Evolutionary conservation across 2,797 vertebrate species (phyloP).

Genomic region (Hippopotamyrus pictus): DNA sequence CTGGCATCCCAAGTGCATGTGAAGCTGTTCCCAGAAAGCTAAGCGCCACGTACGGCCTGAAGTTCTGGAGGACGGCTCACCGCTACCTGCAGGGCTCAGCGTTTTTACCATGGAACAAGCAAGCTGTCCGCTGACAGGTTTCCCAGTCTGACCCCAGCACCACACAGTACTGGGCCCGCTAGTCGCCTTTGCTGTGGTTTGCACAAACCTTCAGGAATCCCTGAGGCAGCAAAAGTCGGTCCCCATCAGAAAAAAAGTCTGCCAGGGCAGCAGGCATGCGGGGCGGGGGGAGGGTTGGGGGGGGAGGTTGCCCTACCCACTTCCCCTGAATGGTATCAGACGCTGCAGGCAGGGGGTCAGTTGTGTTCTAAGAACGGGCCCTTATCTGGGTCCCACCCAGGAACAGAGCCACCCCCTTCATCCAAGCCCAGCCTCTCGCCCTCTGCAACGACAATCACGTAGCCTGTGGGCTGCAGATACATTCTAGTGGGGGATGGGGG

Average conservation of each 20-base stretch:
- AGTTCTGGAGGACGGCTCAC: not conserved
- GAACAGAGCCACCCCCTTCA: not conserved
- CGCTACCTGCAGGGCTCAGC: not conserved
- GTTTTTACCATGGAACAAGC: not conserved
- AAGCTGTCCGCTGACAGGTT: not conserved
- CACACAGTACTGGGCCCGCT: not conserved
- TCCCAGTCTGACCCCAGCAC: not conserved
- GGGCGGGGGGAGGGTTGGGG: too few species aligned
- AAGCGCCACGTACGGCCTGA: too few species aligned
- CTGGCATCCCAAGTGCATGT: not conserved
- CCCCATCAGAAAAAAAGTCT: not conserved
- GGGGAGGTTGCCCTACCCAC: not conserved
- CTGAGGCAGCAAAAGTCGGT: not conserved
- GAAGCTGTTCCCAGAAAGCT: not conserved
- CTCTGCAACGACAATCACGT: not conserved
- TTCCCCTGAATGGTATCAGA: conserved; percentile 18
- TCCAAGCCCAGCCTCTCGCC: not conserved
- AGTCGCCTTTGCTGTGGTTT: not conserved
- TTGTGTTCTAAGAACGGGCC: conserved; percentile 6
- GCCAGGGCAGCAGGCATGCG: not conserved
- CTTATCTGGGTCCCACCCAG: conserved; percentile 21
- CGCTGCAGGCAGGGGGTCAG: not conserved
- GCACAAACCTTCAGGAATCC: not conserved
- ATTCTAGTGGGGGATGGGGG: not conserved
- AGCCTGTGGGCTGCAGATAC: conserved; percentile 4